phyloP scores from a whole-genome alignment of 2,888 invertebrate genomes.

The Ectemnius continuus region DNA sequence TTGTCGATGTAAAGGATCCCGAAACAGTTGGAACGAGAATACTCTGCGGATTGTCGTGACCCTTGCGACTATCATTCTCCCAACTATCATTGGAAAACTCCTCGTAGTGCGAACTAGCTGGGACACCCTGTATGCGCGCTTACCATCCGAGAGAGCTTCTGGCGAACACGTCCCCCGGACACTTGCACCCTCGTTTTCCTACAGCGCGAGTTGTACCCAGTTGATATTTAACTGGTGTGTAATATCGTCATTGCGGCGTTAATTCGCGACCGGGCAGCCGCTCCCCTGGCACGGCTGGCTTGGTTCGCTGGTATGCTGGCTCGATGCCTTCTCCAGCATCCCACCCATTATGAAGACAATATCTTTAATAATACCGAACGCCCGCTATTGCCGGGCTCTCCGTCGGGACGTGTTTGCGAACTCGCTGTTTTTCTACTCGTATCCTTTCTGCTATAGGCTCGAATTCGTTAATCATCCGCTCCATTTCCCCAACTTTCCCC shows the following conservation, averaged over 20 bases:
- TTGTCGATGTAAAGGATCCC: too few relatives aligned
- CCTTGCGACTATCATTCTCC: too few relatives aligned
- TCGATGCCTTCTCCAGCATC: not conserved
- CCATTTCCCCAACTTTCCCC: not conserved
- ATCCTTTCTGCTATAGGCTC: not conserved
- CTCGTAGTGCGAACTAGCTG: too few relatives aligned
- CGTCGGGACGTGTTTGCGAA: slow-evolving; percentile 1
- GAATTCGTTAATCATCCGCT: too few relatives aligned
- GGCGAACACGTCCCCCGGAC: too few relatives aligned
- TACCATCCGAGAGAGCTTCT: too few relatives aligned
- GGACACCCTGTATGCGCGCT: too few relatives aligned
- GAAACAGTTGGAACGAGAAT: too few relatives aligned
- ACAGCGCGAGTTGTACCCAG: slow-evolving; percentile 21
- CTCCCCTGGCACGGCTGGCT: not conserved
- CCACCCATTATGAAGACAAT: not conserved
- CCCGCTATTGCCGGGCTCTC: not conserved
- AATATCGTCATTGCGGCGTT: slow-evolving; percentile 45
- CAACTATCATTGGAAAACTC: too few relatives aligned
- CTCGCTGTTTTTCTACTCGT: not conserved
- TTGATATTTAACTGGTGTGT: slow-evolving; percentile 47
- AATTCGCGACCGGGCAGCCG: slow-evolving; percentile 27
- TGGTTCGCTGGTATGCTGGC: not conserved
- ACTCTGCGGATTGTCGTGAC: too few relatives aligned
- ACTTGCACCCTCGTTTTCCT: too few relatives aligned
- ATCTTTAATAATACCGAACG: not conserved